Conservation (phyloP, 1,140 invertebrate genomes). For the Macrotrachela quadricornifera region DNA sequence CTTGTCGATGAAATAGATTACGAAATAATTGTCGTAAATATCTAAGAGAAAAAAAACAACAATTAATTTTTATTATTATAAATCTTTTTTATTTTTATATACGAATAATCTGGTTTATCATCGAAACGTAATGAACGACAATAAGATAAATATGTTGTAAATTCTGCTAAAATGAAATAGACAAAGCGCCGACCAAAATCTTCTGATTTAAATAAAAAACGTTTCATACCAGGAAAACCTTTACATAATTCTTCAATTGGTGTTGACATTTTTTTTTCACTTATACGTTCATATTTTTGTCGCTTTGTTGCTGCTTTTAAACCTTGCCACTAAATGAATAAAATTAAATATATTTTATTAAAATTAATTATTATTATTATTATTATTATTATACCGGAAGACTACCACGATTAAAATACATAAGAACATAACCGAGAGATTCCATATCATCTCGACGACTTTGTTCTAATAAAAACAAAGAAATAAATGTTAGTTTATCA, state of each 20-base stretch:
- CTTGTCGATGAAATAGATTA: conserved; percentile 38
- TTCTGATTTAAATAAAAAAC: background rate
- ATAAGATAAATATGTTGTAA: conserved; percentile 39
- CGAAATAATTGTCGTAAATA: conserved; percentile 39
- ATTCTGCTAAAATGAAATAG: conserved; percentile 25
- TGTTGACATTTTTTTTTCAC: conserved; percentile 9
- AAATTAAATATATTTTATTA: too few species aligned
- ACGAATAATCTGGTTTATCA: conserved; percentile 38
- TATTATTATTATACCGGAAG: conserved; percentile 22
- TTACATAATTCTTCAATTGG: conserved; percentile 31
- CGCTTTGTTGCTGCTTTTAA: conserved; percentile 39
- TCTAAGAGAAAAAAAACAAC: too few species aligned
- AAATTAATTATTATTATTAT: too few species aligned
- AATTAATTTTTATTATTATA: too few species aligned
- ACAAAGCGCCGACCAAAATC: background rate
- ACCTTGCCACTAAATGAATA: conserved; percentile 29
- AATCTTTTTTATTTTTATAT: too few species aligned
- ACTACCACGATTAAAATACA: conserved; percentile 37
- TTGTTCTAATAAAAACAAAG: background rate
- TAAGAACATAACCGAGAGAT: conserved; percentile 41
- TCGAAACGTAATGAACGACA: conserved; percentile 40
- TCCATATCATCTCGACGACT: conserved; percentile 38
- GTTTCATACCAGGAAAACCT: conserved; percentile 27
- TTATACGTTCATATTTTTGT: conserved; percentile 35
- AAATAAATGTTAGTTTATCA: too few species aligned